Evolutionary conservation across 2,888 invertebrate species (phyloP).

Genomic region (Plutella xylostella): DNA sequence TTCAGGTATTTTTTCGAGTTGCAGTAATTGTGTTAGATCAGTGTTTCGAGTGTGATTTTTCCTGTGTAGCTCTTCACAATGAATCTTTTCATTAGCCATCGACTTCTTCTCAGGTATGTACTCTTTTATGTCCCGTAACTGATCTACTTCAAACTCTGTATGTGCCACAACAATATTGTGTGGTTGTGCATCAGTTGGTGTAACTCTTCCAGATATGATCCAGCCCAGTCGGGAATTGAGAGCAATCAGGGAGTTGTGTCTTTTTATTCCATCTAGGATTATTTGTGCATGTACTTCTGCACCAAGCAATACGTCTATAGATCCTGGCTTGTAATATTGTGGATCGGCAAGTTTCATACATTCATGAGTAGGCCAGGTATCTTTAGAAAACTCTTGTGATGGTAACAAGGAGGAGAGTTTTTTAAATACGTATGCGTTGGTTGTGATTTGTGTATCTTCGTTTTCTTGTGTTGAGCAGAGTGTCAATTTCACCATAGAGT

Average conservation of each 20-base stretch:
- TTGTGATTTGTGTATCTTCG: not conserved
- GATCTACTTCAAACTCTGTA: not conserved
- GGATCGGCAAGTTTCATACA: no score
- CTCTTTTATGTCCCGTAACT: no score
- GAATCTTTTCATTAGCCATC: not conserved
- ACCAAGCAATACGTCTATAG: no score
- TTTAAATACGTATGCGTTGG: not conserved
- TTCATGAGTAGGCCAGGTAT: not conserved
- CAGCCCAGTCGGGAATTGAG: no score
- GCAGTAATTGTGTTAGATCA: not conserved
- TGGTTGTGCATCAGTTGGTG: not conserved
- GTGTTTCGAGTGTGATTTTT: not conserved
- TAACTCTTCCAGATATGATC: no score
- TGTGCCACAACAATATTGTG: not conserved
- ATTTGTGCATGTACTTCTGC: no score
- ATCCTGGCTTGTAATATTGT: no score
- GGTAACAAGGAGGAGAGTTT: not conserved
- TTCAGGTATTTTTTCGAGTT: not conserved
- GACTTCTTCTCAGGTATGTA: not conserved
- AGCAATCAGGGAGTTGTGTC: no score
- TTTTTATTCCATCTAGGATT: no score
- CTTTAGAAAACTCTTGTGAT: not conserved
- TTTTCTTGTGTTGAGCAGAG: not conserved
- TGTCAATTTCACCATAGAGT: not conserved
- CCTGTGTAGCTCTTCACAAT: not conserved